Conservation (phyloP, 2,797 vertebrate genomes). For the Neosalanx taihuensis region DNA sequence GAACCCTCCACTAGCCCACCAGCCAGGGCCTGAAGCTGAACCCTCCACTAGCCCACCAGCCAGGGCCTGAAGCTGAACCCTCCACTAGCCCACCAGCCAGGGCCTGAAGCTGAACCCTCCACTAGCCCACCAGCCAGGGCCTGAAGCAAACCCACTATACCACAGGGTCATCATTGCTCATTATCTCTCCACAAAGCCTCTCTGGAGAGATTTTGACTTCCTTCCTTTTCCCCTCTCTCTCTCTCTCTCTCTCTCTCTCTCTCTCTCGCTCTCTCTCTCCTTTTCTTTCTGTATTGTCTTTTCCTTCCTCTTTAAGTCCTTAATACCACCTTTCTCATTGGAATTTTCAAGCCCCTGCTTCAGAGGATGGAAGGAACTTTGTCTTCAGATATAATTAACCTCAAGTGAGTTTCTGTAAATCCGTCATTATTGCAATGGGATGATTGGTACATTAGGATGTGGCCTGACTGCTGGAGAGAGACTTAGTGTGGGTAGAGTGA, state of each 20-base stretch:
- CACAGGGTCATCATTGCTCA: background rate
- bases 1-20: background rate
- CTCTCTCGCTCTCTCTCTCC: slow-evolving; percentile 15
- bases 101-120: background rate
- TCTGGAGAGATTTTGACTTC: background rate
- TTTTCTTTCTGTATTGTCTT: background rate
- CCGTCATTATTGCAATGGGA: background rate
- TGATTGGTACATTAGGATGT: background rate
- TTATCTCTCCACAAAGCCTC: background rate
- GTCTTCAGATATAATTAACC: background rate
- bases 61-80: background rate
- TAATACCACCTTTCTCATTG: slow-evolving; percentile 34
- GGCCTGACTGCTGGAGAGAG: background rate
- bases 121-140: too few species aligned
- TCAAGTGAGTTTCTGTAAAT: background rate
- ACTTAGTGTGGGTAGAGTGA: background rate
- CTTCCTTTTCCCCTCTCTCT: background rate
- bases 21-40: background rate
- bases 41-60: too few species aligned
- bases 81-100: too few species aligned
- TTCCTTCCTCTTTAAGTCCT: background rate
- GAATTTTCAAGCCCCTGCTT: background rate
- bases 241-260: slow-evolving; percentile 35
- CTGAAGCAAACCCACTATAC: background rate
- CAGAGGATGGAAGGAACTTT: background rate